A percentile compares a stretch with the other conserved stretches of the same genome.
These are phyloP conservation scores for Cydia pomonella DNA, from an alignment of 1,140 invertebrate genomes.

Conservation along the genomic window DNA sequence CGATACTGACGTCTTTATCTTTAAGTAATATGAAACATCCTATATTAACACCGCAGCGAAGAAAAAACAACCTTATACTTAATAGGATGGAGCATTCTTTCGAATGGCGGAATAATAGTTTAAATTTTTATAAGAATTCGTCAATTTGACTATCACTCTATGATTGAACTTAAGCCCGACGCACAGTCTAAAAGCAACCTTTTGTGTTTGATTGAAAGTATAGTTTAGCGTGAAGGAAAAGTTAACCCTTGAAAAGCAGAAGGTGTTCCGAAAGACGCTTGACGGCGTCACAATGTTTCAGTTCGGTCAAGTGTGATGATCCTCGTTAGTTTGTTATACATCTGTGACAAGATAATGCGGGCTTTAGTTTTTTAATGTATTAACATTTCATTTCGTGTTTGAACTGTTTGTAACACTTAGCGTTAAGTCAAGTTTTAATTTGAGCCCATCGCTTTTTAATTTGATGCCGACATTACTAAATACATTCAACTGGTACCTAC, in stretches of 20 bases:
- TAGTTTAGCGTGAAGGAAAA: not conserved
- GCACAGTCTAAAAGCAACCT: no score
- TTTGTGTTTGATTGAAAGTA: constrained; percentile 37
- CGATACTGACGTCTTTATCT: constrained; percentile 68
- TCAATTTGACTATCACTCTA: constrained; percentile 69
- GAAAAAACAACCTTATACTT: constrained; percentile 39
- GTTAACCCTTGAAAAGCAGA: constrained; percentile 50
- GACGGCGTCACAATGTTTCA: constrained; percentile 70
- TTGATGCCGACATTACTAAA: no score
- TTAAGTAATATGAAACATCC: constrained; percentile 49
- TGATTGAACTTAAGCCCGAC: constrained; percentile 37
- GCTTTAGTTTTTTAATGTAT: constrained; percentile 42
- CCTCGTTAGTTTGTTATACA: constrained; percentile 67
- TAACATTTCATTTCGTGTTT: constrained; percentile 10
- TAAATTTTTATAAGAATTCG: constrained; percentile 60
- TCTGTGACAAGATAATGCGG: constrained; percentile 68
- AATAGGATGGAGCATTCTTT: constrained; percentile 37
- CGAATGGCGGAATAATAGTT: not conserved
- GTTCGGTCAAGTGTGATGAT: constrained; percentile 70
- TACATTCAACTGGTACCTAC: no score
- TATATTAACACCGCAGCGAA: constrained; percentile 9
- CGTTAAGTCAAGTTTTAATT: not conserved
- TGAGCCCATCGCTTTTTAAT: no score
- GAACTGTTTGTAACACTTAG: not conserved
- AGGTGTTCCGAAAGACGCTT: constrained; percentile 56